phyloP scores from a whole-genome alignment of 2,888 invertebrate species.

The Microplitis manilae region DNA sequence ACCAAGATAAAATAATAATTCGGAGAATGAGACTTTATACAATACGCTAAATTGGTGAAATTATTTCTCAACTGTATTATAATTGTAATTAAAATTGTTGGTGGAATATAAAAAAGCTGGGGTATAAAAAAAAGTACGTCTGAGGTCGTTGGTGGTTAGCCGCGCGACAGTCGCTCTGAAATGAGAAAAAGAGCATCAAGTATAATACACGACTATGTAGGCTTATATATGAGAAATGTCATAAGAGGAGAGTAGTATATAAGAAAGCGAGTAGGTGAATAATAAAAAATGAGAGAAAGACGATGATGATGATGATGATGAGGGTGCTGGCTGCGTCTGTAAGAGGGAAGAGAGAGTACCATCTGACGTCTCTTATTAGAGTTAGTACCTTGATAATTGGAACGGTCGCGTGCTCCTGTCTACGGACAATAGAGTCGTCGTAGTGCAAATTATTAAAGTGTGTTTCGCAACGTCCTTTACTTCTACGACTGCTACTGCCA shows the following conservation, averaged over 20 bases:
- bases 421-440: conserved; percentile 68
- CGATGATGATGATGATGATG: neutral
- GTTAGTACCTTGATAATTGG: conserved; percentile 68
- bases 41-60: conserved; percentile 55
- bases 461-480: conserved; percentile 50
- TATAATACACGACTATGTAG: conserved; percentile 10
- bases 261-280: conserved; percentile 39
- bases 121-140: neutral
- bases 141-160: conserved; percentile 31
- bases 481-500: conserved; percentile 6
- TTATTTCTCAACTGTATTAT: conserved; percentile 61
- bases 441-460: conserved; percentile 70
- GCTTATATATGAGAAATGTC: conserved; percentile 26
- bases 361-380: conserved; percentile 50
- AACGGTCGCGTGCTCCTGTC: conserved; percentile 65
- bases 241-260: conserved; percentile 40
- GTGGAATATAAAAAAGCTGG: conserved; percentile 54
- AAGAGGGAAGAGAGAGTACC: neutral
- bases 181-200: conserved; percentile 52
- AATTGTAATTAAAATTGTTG: conserved; percentile 69
- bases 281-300: conserved; percentile 25
- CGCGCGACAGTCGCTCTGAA: conserved; percentile 52
- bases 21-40: conserved; percentile 46
- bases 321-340: conserved; percentile 21
- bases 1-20: neutral